phyloP scores from a whole-genome alignment of 1,140 invertebrate genomes.

The Hyphantria cunea region DNA sequence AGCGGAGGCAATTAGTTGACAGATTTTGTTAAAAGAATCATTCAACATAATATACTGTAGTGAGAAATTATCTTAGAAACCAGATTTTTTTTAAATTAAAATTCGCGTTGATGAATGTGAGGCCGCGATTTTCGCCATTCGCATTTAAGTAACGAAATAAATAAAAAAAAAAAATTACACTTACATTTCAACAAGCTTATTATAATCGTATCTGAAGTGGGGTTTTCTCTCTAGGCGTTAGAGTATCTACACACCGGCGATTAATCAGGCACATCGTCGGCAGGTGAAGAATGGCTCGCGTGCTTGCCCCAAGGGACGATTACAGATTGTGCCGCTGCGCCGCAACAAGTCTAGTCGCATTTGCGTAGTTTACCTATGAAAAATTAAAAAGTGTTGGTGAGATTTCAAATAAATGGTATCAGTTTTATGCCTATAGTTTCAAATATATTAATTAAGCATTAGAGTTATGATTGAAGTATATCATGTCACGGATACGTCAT shows the following conservation, averaged over 20 bases:
- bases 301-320: conserved; percentile 40
- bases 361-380: conserved; percentile 17
- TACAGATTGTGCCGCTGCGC: conserved; percentile 26
- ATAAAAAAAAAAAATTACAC: background rate
- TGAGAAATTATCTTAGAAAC: too few relatives aligned
- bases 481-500: too few relatives aligned
- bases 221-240: conserved; percentile 20
- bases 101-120: too few relatives aligned
- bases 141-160: too few relatives aligned
- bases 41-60: too few relatives aligned
- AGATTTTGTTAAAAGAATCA: too few relatives aligned
- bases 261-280: conserved; percentile 49
- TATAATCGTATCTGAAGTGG: conserved; percentile 17
- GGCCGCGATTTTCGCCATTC: too few relatives aligned
- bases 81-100: too few relatives aligned
- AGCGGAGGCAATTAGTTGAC: too few relatives aligned
- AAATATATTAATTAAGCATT: too few relatives aligned
- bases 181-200: conserved; percentile 15
- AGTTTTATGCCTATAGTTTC: background rate
- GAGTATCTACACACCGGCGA: conserved; percentile 27
- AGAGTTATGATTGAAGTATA: too few relatives aligned
- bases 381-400: conserved; percentile 11
- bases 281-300: conserved; percentile 50
- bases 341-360: conserved; percentile 3
- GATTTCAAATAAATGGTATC: background rate